These are phyloP conservation scores for Lepeophtheirus salmonis DNA, from an alignment of 1,140 invertebrate genomes.

Conservation along the genomic window DNA sequence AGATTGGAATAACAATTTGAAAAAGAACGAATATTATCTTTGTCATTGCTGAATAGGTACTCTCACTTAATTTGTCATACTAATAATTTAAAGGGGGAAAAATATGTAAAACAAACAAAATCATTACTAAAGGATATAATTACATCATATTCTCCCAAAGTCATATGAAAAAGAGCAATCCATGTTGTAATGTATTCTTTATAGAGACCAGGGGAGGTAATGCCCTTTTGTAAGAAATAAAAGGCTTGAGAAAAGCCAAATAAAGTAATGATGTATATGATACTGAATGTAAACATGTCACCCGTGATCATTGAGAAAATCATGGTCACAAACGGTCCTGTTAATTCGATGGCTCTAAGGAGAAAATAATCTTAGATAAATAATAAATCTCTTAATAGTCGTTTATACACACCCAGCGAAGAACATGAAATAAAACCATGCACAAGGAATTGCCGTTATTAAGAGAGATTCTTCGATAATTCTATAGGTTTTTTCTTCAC, in stretches of 20 bases:
- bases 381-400: not conserved
- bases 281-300: constrained; percentile 91
- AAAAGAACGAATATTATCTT: constrained; percentile 90
- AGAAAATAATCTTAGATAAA: constrained; percentile 3
- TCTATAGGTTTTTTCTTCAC: constrained; percentile 39
- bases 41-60: constrained; percentile 68
- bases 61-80: constrained; percentile 74
- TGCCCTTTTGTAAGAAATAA: constrained; percentile 81
- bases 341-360: constrained; percentile 67
- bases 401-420: constrained; percentile 65
- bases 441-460: constrained; percentile 73
- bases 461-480: constrained; percentile 74
- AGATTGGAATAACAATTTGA: constrained; percentile 90
- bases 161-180: constrained; percentile 95
- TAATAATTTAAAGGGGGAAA: constrained; percentile 32
- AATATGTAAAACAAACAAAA: not conserved
- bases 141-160: constrained; percentile 78
- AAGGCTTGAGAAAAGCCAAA: constrained; percentile 91
- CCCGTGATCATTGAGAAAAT: constrained; percentile 94
- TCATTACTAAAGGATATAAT: not conserved
- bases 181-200: constrained; percentile 67
- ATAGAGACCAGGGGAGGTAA: constrained; percentile 7
- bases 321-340: constrained; percentile 95
- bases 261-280: constrained; percentile 81
- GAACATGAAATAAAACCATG: constrained; percentile 94